Evolutionary conservation across 2,888 invertebrate genomes (phyloP).

Genomic region (Melieria picta): DNA sequence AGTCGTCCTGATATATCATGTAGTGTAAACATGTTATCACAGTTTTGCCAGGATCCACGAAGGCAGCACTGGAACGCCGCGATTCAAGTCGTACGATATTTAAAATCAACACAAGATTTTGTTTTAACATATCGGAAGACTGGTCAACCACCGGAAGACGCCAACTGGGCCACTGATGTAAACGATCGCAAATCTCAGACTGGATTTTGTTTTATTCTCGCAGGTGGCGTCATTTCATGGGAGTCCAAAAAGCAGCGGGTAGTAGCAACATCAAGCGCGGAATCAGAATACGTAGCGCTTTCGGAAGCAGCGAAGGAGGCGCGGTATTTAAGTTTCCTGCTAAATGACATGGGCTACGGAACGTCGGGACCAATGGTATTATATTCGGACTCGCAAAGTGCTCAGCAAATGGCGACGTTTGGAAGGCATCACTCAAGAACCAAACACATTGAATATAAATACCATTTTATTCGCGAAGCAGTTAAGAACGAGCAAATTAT

Average conservation of each 20-base stretch:
- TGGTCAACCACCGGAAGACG: slow-evolving; percentile 10
- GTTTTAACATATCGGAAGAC: slow-evolving; percentile 17
- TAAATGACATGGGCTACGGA: too few relatives aligned
- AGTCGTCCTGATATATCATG: slow-evolving; percentile 32
- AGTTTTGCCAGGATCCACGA: slow-evolving; percentile 30
- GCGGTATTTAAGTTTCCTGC: slow-evolving; percentile 25
- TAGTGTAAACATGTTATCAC: slow-evolving; percentile 30
- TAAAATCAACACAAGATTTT: slow-evolving; percentile 8
- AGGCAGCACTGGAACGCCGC: slow-evolving; percentile 32
- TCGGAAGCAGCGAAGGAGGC: slow-evolving; percentile 35
- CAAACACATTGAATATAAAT: too few relatives aligned
- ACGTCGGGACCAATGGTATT: too few relatives aligned
- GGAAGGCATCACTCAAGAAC: too few relatives aligned
- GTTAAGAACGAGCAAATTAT: too few relatives aligned
- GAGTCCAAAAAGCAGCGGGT: slow-evolving; percentile 34
- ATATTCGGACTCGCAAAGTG: too few relatives aligned
- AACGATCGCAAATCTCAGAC: slow-evolving; percentile 33
- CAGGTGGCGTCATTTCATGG: slow-evolving; percentile 26
- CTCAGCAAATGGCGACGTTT: too few relatives aligned
- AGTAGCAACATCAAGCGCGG: slow-evolving; percentile 37
- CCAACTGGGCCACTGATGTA: slow-evolving; percentile 38
- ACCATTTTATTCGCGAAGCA: too few relatives aligned
- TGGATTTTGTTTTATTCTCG: slow-evolving; percentile 30
- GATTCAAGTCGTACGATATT: not conserved
- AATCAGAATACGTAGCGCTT: slow-evolving; percentile 35